A percentile compares a stretch with the other conserved stretches of the same genome.
These are phyloP conservation scores for Ochropacha duplaris DNA, from an alignment of 2,888 invertebrate species.

Conservation along the genomic window DNA sequence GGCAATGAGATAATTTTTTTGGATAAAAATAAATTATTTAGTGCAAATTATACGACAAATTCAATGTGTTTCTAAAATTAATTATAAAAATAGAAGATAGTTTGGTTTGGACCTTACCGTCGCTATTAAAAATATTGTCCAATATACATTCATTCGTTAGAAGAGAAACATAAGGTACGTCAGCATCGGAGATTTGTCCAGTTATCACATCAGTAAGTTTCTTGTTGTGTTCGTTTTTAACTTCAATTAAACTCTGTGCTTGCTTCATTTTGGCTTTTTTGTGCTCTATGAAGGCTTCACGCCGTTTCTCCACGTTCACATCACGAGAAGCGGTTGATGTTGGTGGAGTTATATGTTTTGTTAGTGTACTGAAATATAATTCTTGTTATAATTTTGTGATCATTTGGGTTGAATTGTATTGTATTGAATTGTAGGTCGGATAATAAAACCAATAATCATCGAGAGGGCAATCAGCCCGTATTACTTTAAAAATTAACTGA, in stretches of 20 bases:
- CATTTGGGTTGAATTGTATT: too few species aligned
- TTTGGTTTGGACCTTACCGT: conserved; percentile 60
- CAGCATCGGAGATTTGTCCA: conserved; percentile 70
- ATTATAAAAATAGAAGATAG: too few species aligned
- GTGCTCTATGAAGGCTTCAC: conserved; percentile 68
- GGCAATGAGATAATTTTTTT: too few species aligned
- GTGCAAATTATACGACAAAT: too few species aligned
- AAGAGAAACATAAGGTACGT: conserved; percentile 71
- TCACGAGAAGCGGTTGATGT: conserved; percentile 65
- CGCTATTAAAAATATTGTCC: conserved; percentile 64
- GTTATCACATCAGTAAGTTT: conserved; percentile 53
- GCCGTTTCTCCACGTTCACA: conserved; percentile 56
- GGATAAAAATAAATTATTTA: too few species aligned
- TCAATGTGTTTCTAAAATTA: too few species aligned
- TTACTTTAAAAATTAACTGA: too few species aligned
- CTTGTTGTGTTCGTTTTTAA: conserved; percentile 64
- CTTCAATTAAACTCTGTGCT: conserved; percentile 62
- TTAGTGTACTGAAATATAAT: conserved; percentile 82
- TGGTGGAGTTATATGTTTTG: conserved; percentile 87
- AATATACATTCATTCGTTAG: conserved; percentile 65
- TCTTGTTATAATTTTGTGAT: too few species aligned
- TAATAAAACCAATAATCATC: too few species aligned
- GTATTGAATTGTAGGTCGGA: too few species aligned
- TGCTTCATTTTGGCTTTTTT: conserved; percentile 70
- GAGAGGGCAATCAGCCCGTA: too few species aligned